Conservation (phyloP, 1,140 invertebrate genomes). For the Pachyrhynchus sulphureomaculatus region DNA sequence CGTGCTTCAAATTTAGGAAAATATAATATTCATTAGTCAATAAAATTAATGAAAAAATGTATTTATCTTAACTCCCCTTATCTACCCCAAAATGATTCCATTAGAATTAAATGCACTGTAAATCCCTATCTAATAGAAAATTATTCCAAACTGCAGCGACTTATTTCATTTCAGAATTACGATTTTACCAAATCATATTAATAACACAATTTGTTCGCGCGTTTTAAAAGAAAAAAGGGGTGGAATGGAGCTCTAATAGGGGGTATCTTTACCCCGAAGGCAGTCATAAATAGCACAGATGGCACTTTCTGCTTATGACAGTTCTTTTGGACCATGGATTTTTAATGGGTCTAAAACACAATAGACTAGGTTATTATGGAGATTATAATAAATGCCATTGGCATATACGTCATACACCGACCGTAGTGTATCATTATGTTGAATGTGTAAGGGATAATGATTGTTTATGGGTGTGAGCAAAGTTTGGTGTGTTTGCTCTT, state of each 20-base stretch:
- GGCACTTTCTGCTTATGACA: constrained; percentile 19
- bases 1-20: no score
- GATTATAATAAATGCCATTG: constrained; percentile 21
- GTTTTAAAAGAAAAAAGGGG: constrained; percentile 16
- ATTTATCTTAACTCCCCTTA: constrained; percentile 12
- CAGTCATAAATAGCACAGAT: constrained; percentile 23
- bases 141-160: constrained; percentile 16
- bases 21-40: no score
- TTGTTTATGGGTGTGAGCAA: no score
- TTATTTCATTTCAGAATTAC: constrained; percentile 14
- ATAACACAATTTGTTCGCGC: constrained; percentile 22
- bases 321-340: constrained; percentile 21
- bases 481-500: no score
- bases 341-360: constrained; percentile 20
- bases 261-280: constrained; percentile 17
- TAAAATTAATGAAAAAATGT: constrained; percentile 7
- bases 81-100: constrained; percentile 15
- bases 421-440: constrained; percentile 3
- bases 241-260: constrained; percentile 8
- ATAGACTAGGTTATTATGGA: constrained; percentile 19
- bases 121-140: constrained; percentile 20
- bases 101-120: constrained; percentile 25
- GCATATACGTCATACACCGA: no score
- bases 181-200: constrained; percentile 26
- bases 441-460: no score